Evolutionary conservation across 2,113 vertebrate genomes (phyloP), one percentile per base, ranked within the genome.

Genomic region (Sula dactylatra): DNA sequence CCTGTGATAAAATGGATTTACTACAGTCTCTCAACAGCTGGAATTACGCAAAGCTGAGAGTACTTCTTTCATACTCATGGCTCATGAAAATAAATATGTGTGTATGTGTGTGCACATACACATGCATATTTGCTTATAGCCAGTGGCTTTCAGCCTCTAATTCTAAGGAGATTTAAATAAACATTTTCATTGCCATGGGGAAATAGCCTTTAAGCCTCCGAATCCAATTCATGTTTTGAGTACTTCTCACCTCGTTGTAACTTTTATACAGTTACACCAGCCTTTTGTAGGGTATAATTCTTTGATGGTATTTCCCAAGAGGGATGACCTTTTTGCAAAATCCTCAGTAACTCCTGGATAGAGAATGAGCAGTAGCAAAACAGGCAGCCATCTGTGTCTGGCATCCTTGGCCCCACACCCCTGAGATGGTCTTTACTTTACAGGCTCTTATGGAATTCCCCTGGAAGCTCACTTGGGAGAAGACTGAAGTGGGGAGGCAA

Each of bases 111-210:
- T 45, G 32, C 40, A 36, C 29, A 47, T 44, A 17, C 26, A 81
- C 24, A 13, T 20, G 36, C 26, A 7, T 90, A 56, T 86, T 95
- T 90, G 15, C 67, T 83, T 72, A 62, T 32, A 66, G 45, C n/a
- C 32, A 21, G 82, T 56, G 38, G 13, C 70, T 90, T 86, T 95
- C 76, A 86, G n/a, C 22, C 25, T 86, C 47, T 52, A 14, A 47
- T 10, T 79, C 61, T 79, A 55, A 90, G 40, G 58, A 93, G 58
- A 81, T 83, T 80, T 81, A 83, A 92, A 90, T 66, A 96, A 92
- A 93, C 49, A 45, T 70, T 92, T 91, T 88, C 61, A 55, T 77
- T 93, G 72, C 40, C 25, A 11, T 77, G 16, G 47, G 62, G 36
- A 74, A 90, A 34, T 52, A 94, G 16, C 17, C 38, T 38, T 73